These are phyloP conservation scores for Habrosyne pyritoides DNA, from an alignment of 2,888 invertebrate genomes.

Conservation along the genomic window DNA sequence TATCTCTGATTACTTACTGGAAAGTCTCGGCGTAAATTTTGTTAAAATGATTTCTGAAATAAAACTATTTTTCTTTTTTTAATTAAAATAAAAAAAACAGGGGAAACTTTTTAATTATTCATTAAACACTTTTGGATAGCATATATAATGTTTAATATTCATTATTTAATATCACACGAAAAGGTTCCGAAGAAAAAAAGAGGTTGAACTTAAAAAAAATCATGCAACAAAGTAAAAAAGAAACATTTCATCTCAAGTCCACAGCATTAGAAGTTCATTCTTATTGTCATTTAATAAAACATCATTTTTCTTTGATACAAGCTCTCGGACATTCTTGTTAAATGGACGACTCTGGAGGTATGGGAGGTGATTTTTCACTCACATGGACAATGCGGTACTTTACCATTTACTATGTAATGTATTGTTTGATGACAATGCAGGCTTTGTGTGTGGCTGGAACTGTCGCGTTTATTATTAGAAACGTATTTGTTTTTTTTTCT, in stretches of 20 bases:
- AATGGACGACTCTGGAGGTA: not conserved
- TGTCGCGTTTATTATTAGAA: not conserved
- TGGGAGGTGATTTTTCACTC: constrained; percentile 3
- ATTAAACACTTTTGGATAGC: no score
- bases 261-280: not conserved
- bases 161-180: no score
- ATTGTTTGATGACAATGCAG: constrained; percentile 2
- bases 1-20: no score
- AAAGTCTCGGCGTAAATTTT: no score
- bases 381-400: constrained; percentile 4
- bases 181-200: no score
- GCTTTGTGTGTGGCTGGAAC: not conserved
- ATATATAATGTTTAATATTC: no score
- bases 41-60: no score
- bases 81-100: no score
- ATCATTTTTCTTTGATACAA: constrained; percentile 7
- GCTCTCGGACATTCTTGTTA: not conserved
- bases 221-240: no score
- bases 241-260: not conserved
- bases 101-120: no score
- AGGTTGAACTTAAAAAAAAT: no score
- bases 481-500: not conserved
- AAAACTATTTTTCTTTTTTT: no score
- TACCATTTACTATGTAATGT: constrained; percentile 1
- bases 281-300: constrained; percentile 1